Evolutionary conservation across 1,140 invertebrate species (phyloP), one percentile per base, ranked within the genome.

Genomic region (Coboldia fuscipes): DNA sequence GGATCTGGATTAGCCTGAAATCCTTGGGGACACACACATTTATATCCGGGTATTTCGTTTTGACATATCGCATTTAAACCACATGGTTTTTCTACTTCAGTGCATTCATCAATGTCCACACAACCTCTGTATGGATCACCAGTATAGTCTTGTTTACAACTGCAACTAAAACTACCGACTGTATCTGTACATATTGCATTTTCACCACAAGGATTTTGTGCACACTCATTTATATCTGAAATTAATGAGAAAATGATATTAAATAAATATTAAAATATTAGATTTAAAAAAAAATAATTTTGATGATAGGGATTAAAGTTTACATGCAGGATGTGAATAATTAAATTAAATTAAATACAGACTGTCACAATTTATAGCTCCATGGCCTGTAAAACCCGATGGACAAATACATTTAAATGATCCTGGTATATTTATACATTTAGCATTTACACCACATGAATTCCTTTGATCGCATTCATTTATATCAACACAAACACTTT

Each of bases 391-490:
- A 48, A 78, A 88, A 23, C 79, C 80, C 17, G 70, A 59, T 4
- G 83, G 81, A 51, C 86, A 93, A 45, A 83, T 75, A 47, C 85
- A 90, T 52, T 86, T 82, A 51, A 88, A 93, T 45, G 81, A 84
- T 30, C 86, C 86, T 2, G 83, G 84, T 33, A 89, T 60, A 60
- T 93, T 93, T 56, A 84, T 88, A 52, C 86, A 92, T 37, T 86
- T 72, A 12, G 84, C 82, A 48, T 86, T 83, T 9, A 77, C 56
- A n/a, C 83, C 85, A 54, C 85, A 92, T 5, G 75, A 69, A 12
- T 72, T 66, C 42, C 71, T 74, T 28, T 75, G 73, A 63, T 81
- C 62, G 50, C 72, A 75, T 50, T 76, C 72, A 47, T 75, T 70
- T 45, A 75, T 60, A 55, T 75, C 70, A 36, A 61, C 43, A 49